phyloP scores from a whole-genome alignment of 2,797 vertebrate genomes.

The Mus spretus region DNA sequence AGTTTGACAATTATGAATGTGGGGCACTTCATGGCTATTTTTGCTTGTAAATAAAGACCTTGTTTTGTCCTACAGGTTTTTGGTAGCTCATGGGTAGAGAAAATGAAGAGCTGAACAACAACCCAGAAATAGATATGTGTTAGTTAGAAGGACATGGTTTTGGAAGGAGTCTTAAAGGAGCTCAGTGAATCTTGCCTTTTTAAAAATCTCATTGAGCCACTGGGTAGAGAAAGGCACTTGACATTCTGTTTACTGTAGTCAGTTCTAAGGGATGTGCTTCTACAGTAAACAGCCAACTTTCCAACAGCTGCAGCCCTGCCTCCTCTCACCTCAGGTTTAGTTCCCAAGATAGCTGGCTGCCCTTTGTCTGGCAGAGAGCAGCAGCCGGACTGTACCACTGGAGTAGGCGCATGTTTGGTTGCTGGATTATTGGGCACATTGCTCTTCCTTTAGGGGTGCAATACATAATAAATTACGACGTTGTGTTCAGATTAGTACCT shows the following conservation, averaged over 20 bases:
- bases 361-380: constrained; percentile 20
- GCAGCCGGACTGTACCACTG: constrained; percentile 7
- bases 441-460: background rate
- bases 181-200: constrained; percentile 42
- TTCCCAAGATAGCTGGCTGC: constrained; percentile 66
- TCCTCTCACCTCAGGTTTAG: constrained; percentile 52
- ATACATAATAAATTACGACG: background rate
- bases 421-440: background rate
- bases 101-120: constrained; percentile 19
- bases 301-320: background rate
- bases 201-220: constrained; percentile 28
- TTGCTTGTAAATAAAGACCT: constrained; percentile 51
- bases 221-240: background rate
- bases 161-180: background rate
- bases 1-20: constrained; percentile 31
- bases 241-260: constrained; percentile 4
- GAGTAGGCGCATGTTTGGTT: constrained; percentile 38
- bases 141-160: background rate
- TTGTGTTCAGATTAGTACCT: background rate
- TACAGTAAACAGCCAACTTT: constrained; percentile 34
- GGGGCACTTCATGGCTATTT: constrained; percentile 38
- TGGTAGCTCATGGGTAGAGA: background rate
- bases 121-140: background rate
- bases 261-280: background rate
- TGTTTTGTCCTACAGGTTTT: constrained; percentile 12